Conservation (phyloP, 2,113 vertebrate genomes). For the Holacanthus passer region DNA sequence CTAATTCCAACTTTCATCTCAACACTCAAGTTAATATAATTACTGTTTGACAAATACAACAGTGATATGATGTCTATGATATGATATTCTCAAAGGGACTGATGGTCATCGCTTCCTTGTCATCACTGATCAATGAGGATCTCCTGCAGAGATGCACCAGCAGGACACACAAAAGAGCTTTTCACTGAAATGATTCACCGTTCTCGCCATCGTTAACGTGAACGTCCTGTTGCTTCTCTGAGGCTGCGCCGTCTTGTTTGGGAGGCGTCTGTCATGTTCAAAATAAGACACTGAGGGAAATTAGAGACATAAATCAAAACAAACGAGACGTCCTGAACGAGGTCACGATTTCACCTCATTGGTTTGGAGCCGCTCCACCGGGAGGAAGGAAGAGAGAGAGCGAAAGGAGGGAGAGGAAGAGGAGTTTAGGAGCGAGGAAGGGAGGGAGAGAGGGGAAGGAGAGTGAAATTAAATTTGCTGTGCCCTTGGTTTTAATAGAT, state of each 20-base stretch:
- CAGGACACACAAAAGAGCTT: not conserved
- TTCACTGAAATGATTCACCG: not conserved
- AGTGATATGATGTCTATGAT: no score
- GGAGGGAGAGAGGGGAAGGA: constrained; percentile 11
- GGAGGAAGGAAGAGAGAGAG: not conserved
- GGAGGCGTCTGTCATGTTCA: constrained; percentile 34
- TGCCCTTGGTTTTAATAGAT: constrained; percentile 81
- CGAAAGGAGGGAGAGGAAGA: not conserved
- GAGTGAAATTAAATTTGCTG: constrained; percentile 71
- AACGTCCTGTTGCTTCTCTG: constrained; percentile 8
- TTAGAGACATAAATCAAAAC: constrained; percentile 72
- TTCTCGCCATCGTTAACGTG: not conserved
- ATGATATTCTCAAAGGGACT: not conserved
- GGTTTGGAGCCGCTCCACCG: constrained; percentile 51
- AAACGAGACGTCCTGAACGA: constrained; percentile 62
- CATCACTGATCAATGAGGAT: not conserved
- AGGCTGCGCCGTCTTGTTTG: constrained; percentile 38
- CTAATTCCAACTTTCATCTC: not conserved
- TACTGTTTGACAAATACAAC: not conserved
- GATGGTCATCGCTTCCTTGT: not conserved
- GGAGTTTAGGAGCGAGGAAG: not conserved
- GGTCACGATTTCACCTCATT: constrained; percentile 53
- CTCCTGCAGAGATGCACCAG: constrained; percentile 11
- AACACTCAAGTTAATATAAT: not conserved
- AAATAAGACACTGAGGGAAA: constrained; percentile 47